phyloP scores from a whole-genome alignment of 2,888 invertebrate genomes.

The Drosophila kokeensis region DNA sequence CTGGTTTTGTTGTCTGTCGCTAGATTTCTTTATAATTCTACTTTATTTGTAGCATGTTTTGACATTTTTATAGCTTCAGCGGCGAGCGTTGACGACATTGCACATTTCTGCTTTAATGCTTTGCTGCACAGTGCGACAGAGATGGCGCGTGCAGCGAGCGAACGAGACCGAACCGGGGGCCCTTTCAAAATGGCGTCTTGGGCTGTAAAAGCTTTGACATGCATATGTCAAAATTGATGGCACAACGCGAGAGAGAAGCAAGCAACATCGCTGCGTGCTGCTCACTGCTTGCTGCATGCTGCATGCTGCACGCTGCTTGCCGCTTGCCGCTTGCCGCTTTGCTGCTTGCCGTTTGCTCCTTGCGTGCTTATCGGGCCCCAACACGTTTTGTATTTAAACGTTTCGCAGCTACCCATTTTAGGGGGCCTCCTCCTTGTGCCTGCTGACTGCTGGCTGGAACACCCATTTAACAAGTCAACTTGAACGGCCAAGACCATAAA shows the following conservation, averaged over 20 bases:
- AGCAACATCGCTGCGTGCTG: not conserved
- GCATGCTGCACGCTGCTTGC: constrained; percentile 11
- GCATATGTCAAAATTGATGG: constrained; percentile 70
- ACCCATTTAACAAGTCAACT: constrained; percentile 85
- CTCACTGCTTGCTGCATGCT: not conserved
- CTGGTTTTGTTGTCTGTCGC: constrained; percentile 18
- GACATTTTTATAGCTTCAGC: constrained; percentile 75
- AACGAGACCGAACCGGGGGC: constrained; percentile 5
- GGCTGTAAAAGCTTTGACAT: constrained; percentile 54
- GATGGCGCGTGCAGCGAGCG: constrained; percentile 2
- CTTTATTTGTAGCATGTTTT: constrained; percentile 63
- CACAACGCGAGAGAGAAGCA: constrained; percentile 13
- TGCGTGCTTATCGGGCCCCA: constrained; percentile 66
- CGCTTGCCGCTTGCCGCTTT: not conserved
- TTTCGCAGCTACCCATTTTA: constrained; percentile 72
- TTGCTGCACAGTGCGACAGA: constrained; percentile 61
- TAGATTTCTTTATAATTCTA: constrained; percentile 73
- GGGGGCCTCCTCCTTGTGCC: constrained; percentile 38
- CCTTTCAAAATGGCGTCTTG: constrained; percentile 68
- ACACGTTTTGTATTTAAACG: constrained; percentile 80
- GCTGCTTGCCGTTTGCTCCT: constrained; percentile 29
- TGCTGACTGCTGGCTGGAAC: constrained; percentile 66
- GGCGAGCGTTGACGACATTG: constrained; percentile 55
- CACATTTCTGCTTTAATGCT: constrained; percentile 73
- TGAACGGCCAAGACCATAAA: constrained; percentile 85